Evolutionary conservation across 2,797 vertebrate species (phyloP), one percentile per base, ranked within the genome.

Genomic region (Hydrophis major): DNA sequence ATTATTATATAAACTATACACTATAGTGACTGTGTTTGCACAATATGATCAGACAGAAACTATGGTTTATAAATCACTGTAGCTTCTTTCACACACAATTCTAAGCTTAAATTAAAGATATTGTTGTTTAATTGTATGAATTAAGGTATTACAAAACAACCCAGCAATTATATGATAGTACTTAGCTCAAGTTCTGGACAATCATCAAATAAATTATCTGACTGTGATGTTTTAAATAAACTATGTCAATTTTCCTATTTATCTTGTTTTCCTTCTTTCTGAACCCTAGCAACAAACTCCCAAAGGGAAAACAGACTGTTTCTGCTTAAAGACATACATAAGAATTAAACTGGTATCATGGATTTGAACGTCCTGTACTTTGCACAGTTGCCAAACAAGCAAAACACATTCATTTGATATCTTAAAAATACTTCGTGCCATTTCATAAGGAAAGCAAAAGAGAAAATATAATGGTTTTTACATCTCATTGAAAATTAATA

Each of bases 321-420:
- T n/a, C 50, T 87, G 96, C 91, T 83, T 63, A 37, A 94, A 94
- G 87, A 94, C n/a, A 93, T 94, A 90, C 89, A 94, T 28, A 90
- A 6, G 1, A 74, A 91, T 92, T 88, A 57, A 32, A 1, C 1
- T 55, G 89, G 83, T 89, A 90, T 86, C 12, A 11, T 32, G 37
- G 56, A 42, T 93, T 90, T 89, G 94, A 93, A 56, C 57, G 16
- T 89, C 25, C 53, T 4, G 0, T 25, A 32, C 32, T 87, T 91
- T 56, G 47, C 28, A 57, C 88, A 12, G 91, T 89, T 94, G 42
- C 56, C 66, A 63, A 93, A 93, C 69, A 88, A 96, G 27, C 69
- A 6, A 6, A 0, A 91, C 56, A 28, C 74, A 94, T 74, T 93
- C 93, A 87, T 89, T 83, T 55, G 53, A 92, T 61, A 8, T n/a